A percentile compares a stretch with the other conserved stretches of the same genome.
phyloP scores from a whole-genome alignment of 2,113 vertebrate species.

The Nothocercus nigrocapillus region DNA sequence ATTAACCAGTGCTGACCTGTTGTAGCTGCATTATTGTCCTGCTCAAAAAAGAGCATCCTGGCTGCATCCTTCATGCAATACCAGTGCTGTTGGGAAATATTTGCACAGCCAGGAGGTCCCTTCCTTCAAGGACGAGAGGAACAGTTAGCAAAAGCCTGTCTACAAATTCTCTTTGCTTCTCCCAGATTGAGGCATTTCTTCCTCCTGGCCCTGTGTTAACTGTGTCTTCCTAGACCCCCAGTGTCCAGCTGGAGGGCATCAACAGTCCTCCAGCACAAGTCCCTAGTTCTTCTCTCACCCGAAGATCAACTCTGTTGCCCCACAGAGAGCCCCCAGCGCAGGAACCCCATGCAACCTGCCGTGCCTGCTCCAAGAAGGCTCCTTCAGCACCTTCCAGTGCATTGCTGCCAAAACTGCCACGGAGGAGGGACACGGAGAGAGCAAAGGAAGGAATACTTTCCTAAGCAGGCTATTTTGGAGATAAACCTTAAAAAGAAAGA shows the following conservation, averaged over 20 bases:
- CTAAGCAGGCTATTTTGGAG: not conserved
- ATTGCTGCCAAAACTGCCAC: not conserved
- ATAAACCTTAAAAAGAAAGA: not conserved
- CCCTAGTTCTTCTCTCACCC: not conserved
- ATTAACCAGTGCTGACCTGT: not conserved
- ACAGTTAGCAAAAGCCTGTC: not conserved
- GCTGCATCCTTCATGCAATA: not conserved
- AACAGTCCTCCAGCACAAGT: not conserved
- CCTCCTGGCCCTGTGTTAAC: not conserved
- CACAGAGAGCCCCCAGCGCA: not conserved
- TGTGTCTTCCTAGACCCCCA: not conserved
- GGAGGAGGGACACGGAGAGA: not conserved
- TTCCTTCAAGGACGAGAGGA: not conserved
- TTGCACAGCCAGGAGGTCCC: not conserved
- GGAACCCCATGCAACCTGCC: fast-evolving
- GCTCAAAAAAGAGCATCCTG: not conserved
- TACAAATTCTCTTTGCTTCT: not conserved
- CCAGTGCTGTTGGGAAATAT: not conserved
- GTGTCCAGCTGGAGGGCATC: not conserved
- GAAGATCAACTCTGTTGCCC: not conserved
- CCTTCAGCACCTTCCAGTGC: not conserved
- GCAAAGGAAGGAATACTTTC: not conserved
- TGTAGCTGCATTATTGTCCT: fast-evolving
- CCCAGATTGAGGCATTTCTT: not conserved
- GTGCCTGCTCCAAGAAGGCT: not conserved